phyloP scores from a whole-genome alignment of 2,797 vertebrate genomes.

The Odontamblyopus lacepedii region DNA sequence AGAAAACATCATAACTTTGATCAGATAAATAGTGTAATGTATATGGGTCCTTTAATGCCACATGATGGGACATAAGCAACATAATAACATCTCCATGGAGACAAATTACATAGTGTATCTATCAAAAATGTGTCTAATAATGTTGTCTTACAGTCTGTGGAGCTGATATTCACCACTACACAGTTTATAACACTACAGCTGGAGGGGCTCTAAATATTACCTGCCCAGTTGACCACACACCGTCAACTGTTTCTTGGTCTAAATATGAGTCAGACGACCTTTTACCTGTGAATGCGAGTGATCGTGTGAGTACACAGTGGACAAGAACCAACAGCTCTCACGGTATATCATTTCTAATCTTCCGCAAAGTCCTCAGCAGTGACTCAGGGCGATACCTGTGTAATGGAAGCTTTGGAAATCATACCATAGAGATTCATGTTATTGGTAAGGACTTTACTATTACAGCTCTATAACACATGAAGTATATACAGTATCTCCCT shows the following conservation, averaged over 20 bases:
- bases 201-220: not conserved
- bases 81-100: no score
- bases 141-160: not conserved
- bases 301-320: slow-evolving; percentile 8
- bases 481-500: no score
- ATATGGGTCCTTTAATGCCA: no score
- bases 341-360: not conserved
- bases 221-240: not conserved
- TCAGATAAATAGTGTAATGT: no score
- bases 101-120: no score
- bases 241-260: slow-evolving; percentile 30
- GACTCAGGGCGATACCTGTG: slow-evolving; percentile 46
- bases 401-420: rapidly evolving
- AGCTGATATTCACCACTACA: not conserved
- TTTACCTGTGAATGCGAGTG: not conserved
- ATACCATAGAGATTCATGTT: slow-evolving; percentile 14
- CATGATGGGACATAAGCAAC: no score
- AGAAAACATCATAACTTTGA: no score
- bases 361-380: not conserved
- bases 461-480: not conserved
- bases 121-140: no score
- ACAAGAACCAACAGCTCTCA: rapidly evolving
- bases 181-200: rapidly evolving
- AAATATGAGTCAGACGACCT: rapidly evolving
- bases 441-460: slow-evolving; percentile 34